Base-by-base conservation (phyloP, 2,888 invertebrate species). In the Tenthredo distinguenda region DNA sequence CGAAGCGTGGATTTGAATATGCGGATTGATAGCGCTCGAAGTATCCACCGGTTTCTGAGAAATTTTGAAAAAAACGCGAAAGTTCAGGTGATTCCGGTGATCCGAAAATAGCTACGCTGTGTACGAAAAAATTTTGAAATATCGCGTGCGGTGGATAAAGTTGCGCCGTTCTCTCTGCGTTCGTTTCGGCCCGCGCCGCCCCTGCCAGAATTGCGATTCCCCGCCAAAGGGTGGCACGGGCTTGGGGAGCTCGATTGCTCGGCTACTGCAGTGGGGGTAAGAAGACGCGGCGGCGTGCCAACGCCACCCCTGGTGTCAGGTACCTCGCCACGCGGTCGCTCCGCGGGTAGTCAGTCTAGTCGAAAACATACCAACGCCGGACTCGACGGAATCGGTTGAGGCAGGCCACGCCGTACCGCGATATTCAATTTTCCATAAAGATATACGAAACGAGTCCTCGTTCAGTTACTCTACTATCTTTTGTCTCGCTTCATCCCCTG, bases 291-390 rank as follows among this genome's bases (percentile, higher is more conserved):
- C 88, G 87, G 82, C 88, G 90, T 91, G 89, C 91, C 90, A 91
- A 62, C 81, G 68, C 83, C 83, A 68, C 81, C 83, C 89, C 90
- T 88, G 88, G 91, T 91, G 89, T 91, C 91, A 91, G 91, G 91
- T 91, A 88, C 89, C 89, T 87, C 85, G 84, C 90, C 91, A 91
- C 91, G 91, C 91, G 91, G 91, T 89, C 88, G 88, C 84, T 62
- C 87, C 87, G 86, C 89, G 81, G 37, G 34, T 37, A 91, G 89
- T 91, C 90, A 90, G 90, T 90, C 89, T 90, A 86, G 87, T 89
- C 89, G 90, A 91, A 91, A 91, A 91, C 91, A 91, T 88, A 88
- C 89, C 87, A 58, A 81, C 81, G 81, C 62, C 81, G 62, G 37
- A 81, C 62, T 81, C 37, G 81, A 37, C 62, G 81, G 26, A 62